Evolutionary conservation across 2,888 invertebrate genomes (phyloP), one percentile per base, ranked within the genome.

Genomic region (Tipula confusa): DNA sequence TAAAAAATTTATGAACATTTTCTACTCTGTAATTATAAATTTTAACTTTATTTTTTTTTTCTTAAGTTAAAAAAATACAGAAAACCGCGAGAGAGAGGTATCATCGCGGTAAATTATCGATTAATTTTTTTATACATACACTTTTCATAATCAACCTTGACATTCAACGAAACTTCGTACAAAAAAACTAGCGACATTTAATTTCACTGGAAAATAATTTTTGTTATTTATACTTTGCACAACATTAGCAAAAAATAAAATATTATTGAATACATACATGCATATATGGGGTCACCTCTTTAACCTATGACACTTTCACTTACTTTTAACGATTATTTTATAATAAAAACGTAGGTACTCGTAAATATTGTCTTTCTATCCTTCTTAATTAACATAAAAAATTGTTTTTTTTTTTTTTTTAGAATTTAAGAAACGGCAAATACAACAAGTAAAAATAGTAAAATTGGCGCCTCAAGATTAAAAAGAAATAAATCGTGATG

Each of bases 21-120:
- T 64, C 64, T 64, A 64, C 64, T 64, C 64, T 64, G 64, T 64
- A 64, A 64, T 64, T 64, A 64, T 64, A 64, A 64, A 64, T 64
- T 64, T 64, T 64, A 64, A 64, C 64, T 18, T 24, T 64, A 3
- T 43, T 43, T 43, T 36, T 9, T 15, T n/a, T n/a, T n/a, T n/a
- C n/a, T n/a, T n/a, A n/a, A n/a, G n/a, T 7, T 43, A 64, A 64
- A 64, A 43, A 9, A 24, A 64, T 24, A 6, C n/a, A n/a, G 15
- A 18, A 64, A 64, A 64, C 64, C 64, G 64, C 64, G 64, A 64
- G 24, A 64, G 64, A 64, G 64, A 64, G 64, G 64, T 64, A 24
- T 64, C 24, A 64, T 24, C 64, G 64, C 24, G 24, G 64, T 64
- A 64, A 64, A 64, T 64, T 64, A 64, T 9, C 64, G 64, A 64